A percentile compares a stretch with the other conserved stretches of the same genome.
phyloP scores from a whole-genome alignment of 1,140 invertebrate species.

The Stegodyphus dumicola region DNA sequence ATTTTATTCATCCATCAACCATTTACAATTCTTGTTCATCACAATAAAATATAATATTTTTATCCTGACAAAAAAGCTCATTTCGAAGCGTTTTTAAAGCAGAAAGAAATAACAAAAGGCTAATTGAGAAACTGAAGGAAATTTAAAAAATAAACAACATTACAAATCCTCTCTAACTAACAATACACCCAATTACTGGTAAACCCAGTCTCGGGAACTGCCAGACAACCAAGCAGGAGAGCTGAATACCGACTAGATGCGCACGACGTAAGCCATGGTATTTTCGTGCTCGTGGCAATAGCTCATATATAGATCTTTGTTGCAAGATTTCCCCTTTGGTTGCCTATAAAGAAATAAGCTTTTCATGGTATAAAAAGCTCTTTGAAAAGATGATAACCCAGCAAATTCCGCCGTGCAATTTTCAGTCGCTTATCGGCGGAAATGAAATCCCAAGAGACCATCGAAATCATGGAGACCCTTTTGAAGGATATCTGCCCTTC shows the following conservation, averaged over 20 bases:
- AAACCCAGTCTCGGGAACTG: neutral
- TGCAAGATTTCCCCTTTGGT: neutral
- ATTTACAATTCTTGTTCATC: too few relatives aligned
- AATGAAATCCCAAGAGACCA: slow-evolving; percentile 51
- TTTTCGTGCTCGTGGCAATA: slow-evolving; percentile 8
- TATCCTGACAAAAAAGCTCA: too few relatives aligned
- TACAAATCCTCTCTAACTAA: neutral
- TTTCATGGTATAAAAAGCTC: neutral
- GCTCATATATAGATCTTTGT: neutral
- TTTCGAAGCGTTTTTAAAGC: neutral
- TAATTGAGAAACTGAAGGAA: neutral
- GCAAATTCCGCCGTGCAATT: neutral
- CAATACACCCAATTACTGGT: neutral
- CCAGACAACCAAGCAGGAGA: neutral
- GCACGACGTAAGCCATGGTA: neutral
- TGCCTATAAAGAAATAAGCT: neutral
- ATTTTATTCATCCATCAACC: too few relatives aligned
- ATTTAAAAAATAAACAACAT: neutral
- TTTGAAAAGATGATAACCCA: neutral
- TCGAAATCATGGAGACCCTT: slow-evolving; percentile 58
- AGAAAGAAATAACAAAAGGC: neutral
- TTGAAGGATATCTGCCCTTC: slow-evolving; percentile 52
- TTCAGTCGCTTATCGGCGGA: slow-evolving; percentile 45
- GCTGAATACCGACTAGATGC: slow-evolving; percentile 45
- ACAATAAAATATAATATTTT: too few relatives aligned